Base-by-base conservation (phyloP, 2,113 vertebrate species). In the Columba janthina region DNA sequence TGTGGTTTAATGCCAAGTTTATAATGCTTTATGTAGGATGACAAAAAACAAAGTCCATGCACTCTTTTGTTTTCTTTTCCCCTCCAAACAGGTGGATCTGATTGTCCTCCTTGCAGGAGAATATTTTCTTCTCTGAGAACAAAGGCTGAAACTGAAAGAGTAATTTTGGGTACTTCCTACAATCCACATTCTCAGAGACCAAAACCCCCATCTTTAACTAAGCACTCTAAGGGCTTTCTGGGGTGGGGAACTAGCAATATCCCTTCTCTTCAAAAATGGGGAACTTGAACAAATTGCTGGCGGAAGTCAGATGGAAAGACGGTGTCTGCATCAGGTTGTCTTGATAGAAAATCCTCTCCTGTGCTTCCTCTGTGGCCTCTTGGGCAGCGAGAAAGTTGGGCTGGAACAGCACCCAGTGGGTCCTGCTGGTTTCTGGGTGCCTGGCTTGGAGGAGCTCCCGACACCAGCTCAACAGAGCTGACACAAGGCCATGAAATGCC, bases 241-340 rank as follows among this genome's bases (percentile, higher is more conserved):
- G 83, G 78, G 54, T 80, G 85, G 58, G 85, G 95, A 97, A 94
- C 82, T 88, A 48, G 54, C 64, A 76, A 71, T 83, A 54, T 65
- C 60, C 64, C 85, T 62, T 66, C 78, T 73, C 71, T 93, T 73
- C 29, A 70, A 53, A 85, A 84, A 89, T 62, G 57, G 51, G 67
- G 94, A 96, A 96, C 93, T 89, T 73, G 54, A 76, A 19, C 28
- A 51, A 25, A 38, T 17, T 10, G 54, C 71, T 88, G 82, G 71
- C 6, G 3, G 81, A 88, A 89, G 77, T 62, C 15, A 7, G 58
- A 38, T 73, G 62, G 57, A 78, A 65, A 38, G 81, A 48, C 0
- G 5, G 51, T 89, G 73, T 71, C 90, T 71, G 2, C 1, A 1
- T 12, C 24, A 74, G 73, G 50, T 22, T 25, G 53, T 42, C 69